phyloP scores from a whole-genome alignment of 2,888 invertebrate genomes.

The Microplitis manilae region DNA sequence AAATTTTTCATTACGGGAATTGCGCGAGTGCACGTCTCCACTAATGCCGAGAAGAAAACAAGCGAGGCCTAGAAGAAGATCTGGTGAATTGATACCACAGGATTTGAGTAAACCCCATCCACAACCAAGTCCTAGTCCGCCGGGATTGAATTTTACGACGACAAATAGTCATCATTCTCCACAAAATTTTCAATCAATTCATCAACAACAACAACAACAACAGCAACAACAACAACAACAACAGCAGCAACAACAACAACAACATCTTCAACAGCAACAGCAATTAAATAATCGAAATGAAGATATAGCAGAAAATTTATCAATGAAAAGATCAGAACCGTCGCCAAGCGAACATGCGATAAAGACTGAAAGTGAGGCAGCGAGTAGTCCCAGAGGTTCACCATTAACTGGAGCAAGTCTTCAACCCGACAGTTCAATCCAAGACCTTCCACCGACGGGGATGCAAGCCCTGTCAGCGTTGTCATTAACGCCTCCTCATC shows the following conservation, averaged over 20 bases:
- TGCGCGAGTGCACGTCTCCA: constrained; percentile 80
- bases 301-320: constrained; percentile 68
- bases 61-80: constrained; percentile 87
- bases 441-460: constrained; percentile 67
- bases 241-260: constrained; percentile 45
- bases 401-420: constrained; percentile 61
- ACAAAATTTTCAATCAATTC: constrained; percentile 50
- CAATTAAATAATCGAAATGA: constrained; percentile 54
- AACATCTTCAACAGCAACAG: constrained; percentile 47
- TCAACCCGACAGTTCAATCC: constrained; percentile 62
- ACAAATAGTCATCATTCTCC: constrained; percentile 43
- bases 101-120: constrained; percentile 74
- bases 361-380: constrained; percentile 66
- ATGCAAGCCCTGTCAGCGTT: constrained; percentile 76
- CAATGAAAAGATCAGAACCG: constrained; percentile 64
- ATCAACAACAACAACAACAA: constrained; percentile 41
- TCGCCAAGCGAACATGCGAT: constrained; percentile 74
- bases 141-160: constrained; percentile 57
- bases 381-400: constrained; percentile 66
- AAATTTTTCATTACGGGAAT: constrained; percentile 64
- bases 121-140: constrained; percentile 63
- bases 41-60: constrained; percentile 85
- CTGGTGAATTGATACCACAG: constrained; percentile 82
- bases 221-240: constrained; percentile 44
- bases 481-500: constrained; percentile 86